Conservation (phyloP, 2,797 vertebrate genomes). For the Dicrostonyx torquatus region DNA sequence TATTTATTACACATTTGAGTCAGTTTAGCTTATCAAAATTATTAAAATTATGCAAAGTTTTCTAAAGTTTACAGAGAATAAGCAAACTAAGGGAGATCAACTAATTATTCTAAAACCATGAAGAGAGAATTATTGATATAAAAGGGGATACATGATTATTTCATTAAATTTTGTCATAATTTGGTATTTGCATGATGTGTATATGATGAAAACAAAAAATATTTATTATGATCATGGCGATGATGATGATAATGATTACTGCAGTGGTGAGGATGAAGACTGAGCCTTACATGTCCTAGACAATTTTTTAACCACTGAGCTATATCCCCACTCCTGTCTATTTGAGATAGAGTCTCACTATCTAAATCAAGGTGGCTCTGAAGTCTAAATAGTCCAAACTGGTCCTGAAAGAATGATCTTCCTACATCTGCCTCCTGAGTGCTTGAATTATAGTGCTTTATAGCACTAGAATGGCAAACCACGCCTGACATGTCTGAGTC, state of each 20-base stretch:
- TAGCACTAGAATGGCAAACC: neutral
- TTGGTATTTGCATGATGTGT: neutral
- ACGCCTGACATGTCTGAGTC: neutral
- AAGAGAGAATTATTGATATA: slow-evolving; percentile 1
- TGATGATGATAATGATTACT: neutral
- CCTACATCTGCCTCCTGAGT: neutral
- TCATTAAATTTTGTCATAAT: neutral
- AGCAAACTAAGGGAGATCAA: neutral
- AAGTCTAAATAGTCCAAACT: neutral
- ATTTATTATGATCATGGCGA: neutral
- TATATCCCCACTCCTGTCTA: neutral
- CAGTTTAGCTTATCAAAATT: slow-evolving; percentile 50
- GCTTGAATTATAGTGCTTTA: neutral
- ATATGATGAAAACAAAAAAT: neutral
- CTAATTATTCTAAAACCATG: slow-evolving; percentile 3
- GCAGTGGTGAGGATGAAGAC: neutral
- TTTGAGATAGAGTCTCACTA: neutral
- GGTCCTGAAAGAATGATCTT: neutral
- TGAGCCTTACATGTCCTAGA: neutral
- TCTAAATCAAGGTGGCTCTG: neutral
- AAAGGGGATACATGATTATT: slow-evolving; percentile 26
- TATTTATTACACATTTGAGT: neutral
- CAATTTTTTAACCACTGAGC: neutral
- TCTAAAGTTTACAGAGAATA: slow-evolving; percentile 38
- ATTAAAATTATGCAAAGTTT: slow-evolving; percentile 15